phyloP scores from a whole-genome alignment of 1,140 invertebrate genomes.

The Drosophila littoralis region DNA sequence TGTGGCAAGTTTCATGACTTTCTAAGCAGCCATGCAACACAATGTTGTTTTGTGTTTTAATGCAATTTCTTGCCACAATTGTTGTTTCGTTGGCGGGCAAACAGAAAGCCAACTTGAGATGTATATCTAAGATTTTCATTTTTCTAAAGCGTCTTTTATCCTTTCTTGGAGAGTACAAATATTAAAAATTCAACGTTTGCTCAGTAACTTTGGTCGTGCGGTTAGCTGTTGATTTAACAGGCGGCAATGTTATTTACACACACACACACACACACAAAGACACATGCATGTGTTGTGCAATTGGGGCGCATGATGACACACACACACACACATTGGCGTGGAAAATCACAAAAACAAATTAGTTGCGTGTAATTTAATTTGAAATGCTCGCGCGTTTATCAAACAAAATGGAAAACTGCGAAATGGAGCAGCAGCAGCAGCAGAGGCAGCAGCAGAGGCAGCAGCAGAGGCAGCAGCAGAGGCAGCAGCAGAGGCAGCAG shows the following conservation, averaged over 20 bases:
- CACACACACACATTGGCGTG: conserved; percentile 14
- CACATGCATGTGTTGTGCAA: conserved; percentile 14
- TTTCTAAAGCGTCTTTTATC: conserved; percentile 9
- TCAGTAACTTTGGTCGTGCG: conserved; percentile 38
- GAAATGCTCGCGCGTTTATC: conserved; percentile 76
- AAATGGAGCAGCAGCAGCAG: conserved; percentile 53
- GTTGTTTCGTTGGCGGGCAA: conserved; percentile 5
- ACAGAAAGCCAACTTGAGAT: conserved; percentile 5
- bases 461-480: conserved; percentile 29
- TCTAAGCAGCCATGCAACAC: conserved; percentile 2
- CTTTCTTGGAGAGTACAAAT: conserved; percentile 21
- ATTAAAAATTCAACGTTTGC: conserved; percentile 51
- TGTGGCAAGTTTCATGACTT: conserved; percentile 10
- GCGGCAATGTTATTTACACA: conserved; percentile 35
- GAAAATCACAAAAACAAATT: conserved; percentile 78
- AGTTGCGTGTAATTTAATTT: conserved; percentile 82
- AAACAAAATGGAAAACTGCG: conserved; percentile 78
- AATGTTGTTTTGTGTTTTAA: conserved; percentile 18
- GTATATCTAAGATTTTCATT: conserved; percentile 17
- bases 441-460: not conserved
- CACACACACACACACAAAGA: conserved; percentile 7
- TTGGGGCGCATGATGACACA: conserved; percentile 15
- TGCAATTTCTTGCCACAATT: conserved; percentile 28
- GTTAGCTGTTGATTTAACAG: conserved; percentile 46
- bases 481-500: not conserved